These are phyloP conservation scores for Toxotes lorentzi DNA, from an alignment of 2,797 vertebrate genomes.

Conservation along the genomic window DNA sequence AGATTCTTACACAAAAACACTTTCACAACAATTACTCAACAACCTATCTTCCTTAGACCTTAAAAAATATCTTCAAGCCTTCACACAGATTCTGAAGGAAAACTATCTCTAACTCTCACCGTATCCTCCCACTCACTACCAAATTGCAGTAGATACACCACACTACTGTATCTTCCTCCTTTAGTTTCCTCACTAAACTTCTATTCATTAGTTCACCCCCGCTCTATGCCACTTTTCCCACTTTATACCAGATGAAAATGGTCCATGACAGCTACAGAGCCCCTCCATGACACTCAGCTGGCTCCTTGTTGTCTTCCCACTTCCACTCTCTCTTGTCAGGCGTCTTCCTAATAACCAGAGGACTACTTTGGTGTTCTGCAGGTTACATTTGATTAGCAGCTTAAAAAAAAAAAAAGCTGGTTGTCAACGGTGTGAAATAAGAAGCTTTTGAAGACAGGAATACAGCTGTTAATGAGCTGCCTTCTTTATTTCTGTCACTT, in stretches of 20 bases:
- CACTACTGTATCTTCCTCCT: constrained; percentile 7
- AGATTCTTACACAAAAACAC: neutral
- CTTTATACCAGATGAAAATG: constrained; percentile 30
- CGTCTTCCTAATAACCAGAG: constrained; percentile 52
- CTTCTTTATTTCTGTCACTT: constrained; percentile 49
- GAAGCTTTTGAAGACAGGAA: constrained; percentile 57
- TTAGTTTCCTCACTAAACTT: constrained; percentile 20
- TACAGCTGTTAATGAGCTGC: constrained; percentile 65
- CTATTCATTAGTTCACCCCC: constrained; percentile 28
- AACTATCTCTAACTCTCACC: neutral
- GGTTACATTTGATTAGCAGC: constrained; percentile 66
- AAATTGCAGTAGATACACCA: neutral
- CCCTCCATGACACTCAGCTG: constrained; percentile 21
- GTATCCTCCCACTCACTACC: constrained; percentile 16
- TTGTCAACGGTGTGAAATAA: constrained; percentile 65
- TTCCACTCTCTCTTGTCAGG: constrained; percentile 41
- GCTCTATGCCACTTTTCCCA: neutral
- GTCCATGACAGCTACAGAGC: constrained; percentile 31
- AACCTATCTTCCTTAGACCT: neutral
- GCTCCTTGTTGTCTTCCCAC: constrained; percentile 26
- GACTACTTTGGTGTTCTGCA: constrained; percentile 38
- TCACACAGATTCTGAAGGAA: neutral
- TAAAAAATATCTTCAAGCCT: constrained; percentile 4
- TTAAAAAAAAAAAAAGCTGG: constrained; percentile 45
- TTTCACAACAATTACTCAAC: neutral